Evolutionary conservation across 2,888 invertebrate genomes (phyloP), one percentile per base, ranked within the genome.

Genomic region (Sympetrum striolatum): DNA sequence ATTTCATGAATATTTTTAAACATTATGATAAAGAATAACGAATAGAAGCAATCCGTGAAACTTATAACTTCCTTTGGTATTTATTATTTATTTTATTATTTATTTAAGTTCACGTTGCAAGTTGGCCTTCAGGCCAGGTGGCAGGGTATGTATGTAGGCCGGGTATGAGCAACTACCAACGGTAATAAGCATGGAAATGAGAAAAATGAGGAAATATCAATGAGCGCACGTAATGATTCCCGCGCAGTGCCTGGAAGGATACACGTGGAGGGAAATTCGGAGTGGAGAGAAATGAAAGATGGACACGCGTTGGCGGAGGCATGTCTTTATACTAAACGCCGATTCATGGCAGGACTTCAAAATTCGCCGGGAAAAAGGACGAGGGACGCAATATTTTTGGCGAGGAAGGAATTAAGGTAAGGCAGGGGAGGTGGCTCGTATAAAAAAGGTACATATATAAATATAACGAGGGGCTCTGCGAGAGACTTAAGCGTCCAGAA

Each of bases 321-420:
- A 31, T 73, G 31, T 73, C 31, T 53, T 53, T 53, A 53, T 31
- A 73, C 53, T 15, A 64, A 60, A 86, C 58, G 64, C 86, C 86
- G 37, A 86, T 60, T 86, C 60, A 86, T 86, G 86, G 86, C 86
- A 86, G 37, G 86, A 8, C 64, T 60, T 86, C 86, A 86, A 86
- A 86, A 60, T 64, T 60, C 53, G 22, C 60, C 37, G 86, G 35
- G 35, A 60, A 37, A 64, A 37, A 60, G 25, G 37, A n/a, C 12
- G 60, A 86, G 60, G 53, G 86, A 60, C 35, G 86, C 25, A 86
- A 64, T 86, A 86, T 86, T 86, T 86, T 86, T 64, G 86, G 86
- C 58, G 60, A 60, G 58, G 31, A 35, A 60, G 86, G 86, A 86
- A 60, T n/a, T 37, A 60, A 37, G 86, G 37, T 5, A 4, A 22